These are phyloP conservation scores for Aphidius colemani DNA, from an alignment of 2,888 invertebrate species.

Conservation along the genomic window DNA sequence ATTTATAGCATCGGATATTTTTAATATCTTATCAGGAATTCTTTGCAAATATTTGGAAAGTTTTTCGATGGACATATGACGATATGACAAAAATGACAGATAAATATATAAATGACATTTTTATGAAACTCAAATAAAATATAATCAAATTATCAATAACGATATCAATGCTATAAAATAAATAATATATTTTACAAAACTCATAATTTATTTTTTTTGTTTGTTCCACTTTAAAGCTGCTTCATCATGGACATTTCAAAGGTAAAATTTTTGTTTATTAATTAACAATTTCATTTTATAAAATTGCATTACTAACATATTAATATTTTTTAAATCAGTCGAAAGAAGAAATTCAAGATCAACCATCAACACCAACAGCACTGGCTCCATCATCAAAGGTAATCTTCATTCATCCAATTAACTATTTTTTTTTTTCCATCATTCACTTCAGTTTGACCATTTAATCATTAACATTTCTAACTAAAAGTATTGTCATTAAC, in stretches of 20 bases:
- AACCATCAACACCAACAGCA: constrained; percentile 50
- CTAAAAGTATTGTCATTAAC: background rate
- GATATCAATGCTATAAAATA: too few relatives aligned
- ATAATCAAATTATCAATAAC: too few relatives aligned
- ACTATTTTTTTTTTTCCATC: background rate
- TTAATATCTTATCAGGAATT: too few relatives aligned
- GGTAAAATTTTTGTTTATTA: constrained; percentile 6
- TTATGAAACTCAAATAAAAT: too few relatives aligned
- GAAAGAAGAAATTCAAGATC: constrained; percentile 50
- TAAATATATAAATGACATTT: too few relatives aligned
- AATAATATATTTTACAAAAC: too few relatives aligned
- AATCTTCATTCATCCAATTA: constrained; percentile 22
- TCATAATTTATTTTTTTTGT: too few relatives aligned
- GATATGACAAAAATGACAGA: too few relatives aligned
- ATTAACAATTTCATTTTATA: constrained; percentile 5
- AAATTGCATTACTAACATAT: constrained; percentile 5
- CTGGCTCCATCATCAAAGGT: constrained; percentile 52
- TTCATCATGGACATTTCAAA: constrained; percentile 24
- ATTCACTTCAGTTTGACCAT: background rate
- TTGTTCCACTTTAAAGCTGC: constrained; percentile 7
- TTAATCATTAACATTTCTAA: background rate
- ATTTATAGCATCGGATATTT: too few relatives aligned
- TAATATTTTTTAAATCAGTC: constrained; percentile 40
- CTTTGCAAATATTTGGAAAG: too few relatives aligned
- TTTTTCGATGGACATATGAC: too few relatives aligned